Base-by-base conservation (phyloP, 2,113 vertebrate species). In the Scortum barcoo region DNA sequence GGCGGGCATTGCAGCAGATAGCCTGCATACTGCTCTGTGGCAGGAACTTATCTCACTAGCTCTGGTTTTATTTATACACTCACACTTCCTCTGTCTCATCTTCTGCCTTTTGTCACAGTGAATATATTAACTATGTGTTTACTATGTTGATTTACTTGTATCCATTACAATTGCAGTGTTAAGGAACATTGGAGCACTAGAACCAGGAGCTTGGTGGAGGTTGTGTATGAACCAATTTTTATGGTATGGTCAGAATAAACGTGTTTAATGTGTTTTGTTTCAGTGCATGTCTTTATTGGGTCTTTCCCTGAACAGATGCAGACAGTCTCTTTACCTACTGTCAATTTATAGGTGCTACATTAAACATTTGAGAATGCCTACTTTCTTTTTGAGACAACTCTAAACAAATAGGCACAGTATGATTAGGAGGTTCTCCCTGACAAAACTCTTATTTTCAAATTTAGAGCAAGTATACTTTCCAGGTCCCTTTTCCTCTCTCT, bases 31-130 rank as follows among this genome's bases (percentile, higher is more conserved):
- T 20, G 50, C 38, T 74, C 63, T 1, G 17, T 6, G 24, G n/a
- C 76, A 82, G 62, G 67, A 85, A 81, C 82, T 88, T 91, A 88
- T 90, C 88, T 89, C 63, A 28, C 61, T 19, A 65, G 83, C 48
- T 58, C 67, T 75, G 69, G 51, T 83, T 88, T 77, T 86, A 85
- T 88, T 89, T 87, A 83, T 87, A 83, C 66, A 84, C 50, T 36
- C 71, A 19, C 83, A 91, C 85, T 94, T 94, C 92, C 95, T 92
- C 84, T 11, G 36, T 63, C 46, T 53, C 40, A 5, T 89, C 76
- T 81, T 92, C 80, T 88, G 86, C 63, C 84, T 89, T 86, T 76
- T 62, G 33, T 48, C 56, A 66, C 17, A 48, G 16, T 12, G 5
- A 9, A 61, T 56, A 71, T 67, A 70, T 42, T 60, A 5, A 44